A percentile compares a stretch with the other conserved stretches of the same genome.
phyloP scores from a whole-genome alignment of 2,797 vertebrate genomes.

The Sebastes paucispinis region DNA sequence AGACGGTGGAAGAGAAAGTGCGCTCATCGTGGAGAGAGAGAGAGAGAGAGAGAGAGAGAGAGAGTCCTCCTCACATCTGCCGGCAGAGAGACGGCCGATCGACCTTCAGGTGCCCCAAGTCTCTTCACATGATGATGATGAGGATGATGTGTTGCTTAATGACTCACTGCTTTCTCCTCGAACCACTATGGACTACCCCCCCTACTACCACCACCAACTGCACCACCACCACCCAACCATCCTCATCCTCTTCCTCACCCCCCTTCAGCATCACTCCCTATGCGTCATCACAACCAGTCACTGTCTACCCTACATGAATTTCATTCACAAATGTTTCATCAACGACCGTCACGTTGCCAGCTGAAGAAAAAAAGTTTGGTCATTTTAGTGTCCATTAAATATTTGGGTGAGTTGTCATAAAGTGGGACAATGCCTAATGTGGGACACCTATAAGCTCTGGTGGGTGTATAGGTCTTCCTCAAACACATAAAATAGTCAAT shows the following conservation, averaged over 20 bases:
- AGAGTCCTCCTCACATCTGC: conserved; percentile 26
- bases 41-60: conserved; percentile 13
- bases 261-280: conserved; percentile 56
- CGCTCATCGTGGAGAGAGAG: conserved; percentile 52
- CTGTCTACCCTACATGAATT: conserved; percentile 28
- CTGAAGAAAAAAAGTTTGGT: too few relatives aligned
- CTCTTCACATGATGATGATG: conserved; percentile 49
- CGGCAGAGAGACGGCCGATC: conserved; percentile 1
- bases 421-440: too few relatives aligned
- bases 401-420: too few relatives aligned
- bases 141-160: conserved; percentile 38
- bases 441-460: too few relatives aligned
- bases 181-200: background rate
- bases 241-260: conserved; percentile 11
- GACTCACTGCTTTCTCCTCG: conserved; percentile 52
- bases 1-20: conserved; percentile 17
- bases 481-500: too few relatives aligned
- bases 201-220: background rate
- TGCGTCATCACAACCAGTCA: conserved; percentile 68
- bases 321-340: conserved; percentile 35
- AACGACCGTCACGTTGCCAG: too few relatives aligned
- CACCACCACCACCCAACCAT: background rate
- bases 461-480: too few relatives aligned
- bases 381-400: too few relatives aligned
- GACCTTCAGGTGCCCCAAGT: conserved; percentile 58